phyloP scores from a whole-genome alignment of 53 echinoderm and acorn worm genomes.

The Antedon mediterranea region DNA sequence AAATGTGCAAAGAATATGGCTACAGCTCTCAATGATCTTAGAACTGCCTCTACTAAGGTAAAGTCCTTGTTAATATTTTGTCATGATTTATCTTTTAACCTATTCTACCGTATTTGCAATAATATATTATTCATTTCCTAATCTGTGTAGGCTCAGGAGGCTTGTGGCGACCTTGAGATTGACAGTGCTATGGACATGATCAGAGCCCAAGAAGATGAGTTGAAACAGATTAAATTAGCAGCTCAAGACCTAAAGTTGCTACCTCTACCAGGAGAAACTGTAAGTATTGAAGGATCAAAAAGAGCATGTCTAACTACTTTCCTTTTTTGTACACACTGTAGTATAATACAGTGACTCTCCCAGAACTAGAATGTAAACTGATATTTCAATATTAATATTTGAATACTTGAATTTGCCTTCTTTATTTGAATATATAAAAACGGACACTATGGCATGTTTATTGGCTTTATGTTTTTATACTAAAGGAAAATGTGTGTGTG shows the following conservation, averaged over 20 bases:
- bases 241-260: slow-evolving; percentile 51
- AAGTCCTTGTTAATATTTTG: no score
- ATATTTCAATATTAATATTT: no score
- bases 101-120: no score
- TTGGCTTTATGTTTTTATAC: not conserved
- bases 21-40: slow-evolving; percentile 57
- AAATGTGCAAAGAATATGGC: slow-evolving; percentile 78
- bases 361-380: no score
- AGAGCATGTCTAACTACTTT: no score
- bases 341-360: no score
- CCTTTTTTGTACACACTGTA: no score
- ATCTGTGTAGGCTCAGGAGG: slow-evolving; percentile 84
- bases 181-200: slow-evolving; percentile 87
- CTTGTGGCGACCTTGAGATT: slow-evolving; percentile 77
- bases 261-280: slow-evolving; percentile 75
- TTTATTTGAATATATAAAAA: no score
- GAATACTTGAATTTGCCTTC: no score
- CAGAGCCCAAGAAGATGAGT: slow-evolving; percentile 50
- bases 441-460: no score
- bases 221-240: slow-evolving; percentile 50
- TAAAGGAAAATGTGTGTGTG: not conserved
- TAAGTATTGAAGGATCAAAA: slow-evolving; percentile 12
- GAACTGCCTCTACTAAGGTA: slow-evolving; percentile 70
- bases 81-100: no score
- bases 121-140: no score